Percentiles rank a stretch among this genome's conserved stretches.
phyloP scores from a whole-genome alignment of 2,888 invertebrate genomes.

The Acanthosepion esculentum region DNA sequence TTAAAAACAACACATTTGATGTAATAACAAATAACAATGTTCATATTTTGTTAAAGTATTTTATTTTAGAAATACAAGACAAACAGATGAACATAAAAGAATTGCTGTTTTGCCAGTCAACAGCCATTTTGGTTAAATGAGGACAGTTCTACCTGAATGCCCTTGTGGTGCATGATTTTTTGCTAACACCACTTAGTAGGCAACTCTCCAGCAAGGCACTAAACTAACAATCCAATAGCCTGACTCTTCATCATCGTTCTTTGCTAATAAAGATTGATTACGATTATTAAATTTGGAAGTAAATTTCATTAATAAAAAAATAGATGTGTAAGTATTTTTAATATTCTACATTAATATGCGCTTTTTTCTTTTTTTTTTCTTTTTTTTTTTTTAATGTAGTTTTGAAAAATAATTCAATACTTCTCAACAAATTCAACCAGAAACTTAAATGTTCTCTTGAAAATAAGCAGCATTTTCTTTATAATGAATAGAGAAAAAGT shows the following conservation, averaged over 20 bases:
- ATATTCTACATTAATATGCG: too few relatives aligned
- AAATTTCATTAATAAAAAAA: not conserved
- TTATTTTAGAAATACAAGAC: not conserved
- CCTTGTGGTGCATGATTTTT: not conserved
- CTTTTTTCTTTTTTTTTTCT: not conserved
- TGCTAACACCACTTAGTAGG: not conserved
- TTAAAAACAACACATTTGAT: too few relatives aligned
- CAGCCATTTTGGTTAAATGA: not conserved
- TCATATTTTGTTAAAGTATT: not conserved
- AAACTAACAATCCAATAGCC: slow-evolving; percentile 2
- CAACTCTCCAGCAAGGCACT: not conserved
- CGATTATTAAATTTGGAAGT: not conserved
- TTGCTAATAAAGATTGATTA: not conserved
- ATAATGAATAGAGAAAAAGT: not conserved
- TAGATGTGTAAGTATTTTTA: not conserved
- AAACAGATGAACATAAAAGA: slow-evolving; percentile 16
- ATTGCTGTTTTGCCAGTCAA: not conserved
- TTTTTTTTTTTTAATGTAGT: not conserved
- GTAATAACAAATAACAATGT: not conserved
- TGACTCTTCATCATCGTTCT: not conserved
- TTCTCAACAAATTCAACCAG: not conserved
- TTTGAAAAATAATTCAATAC: not conserved
- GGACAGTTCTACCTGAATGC: not conserved
- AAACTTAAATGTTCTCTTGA: not conserved
- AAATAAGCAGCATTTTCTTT: not conserved